Percentiles rank a stretch among this genome's conserved stretches.
Evolutionary conservation across 2,113 vertebrate genomes (phyloP).

Genomic region (Leucopternis melanops): DNA sequence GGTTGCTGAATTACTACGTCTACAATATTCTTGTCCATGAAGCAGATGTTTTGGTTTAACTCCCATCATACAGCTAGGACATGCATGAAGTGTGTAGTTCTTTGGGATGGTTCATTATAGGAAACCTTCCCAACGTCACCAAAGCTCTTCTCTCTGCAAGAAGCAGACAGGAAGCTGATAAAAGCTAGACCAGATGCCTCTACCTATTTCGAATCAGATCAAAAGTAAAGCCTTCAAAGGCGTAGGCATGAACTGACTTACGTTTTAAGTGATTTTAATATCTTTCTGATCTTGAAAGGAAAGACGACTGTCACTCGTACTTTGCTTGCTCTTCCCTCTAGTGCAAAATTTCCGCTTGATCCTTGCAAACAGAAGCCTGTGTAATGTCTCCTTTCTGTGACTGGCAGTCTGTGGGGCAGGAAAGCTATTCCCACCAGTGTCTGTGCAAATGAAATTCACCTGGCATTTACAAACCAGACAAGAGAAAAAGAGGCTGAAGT

Average conservation of each 20-base stretch:
- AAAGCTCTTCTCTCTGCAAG: not conserved
- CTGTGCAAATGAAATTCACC: slow-evolving; percentile 2
- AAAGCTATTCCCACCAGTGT: not conserved
- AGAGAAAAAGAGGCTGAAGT: slow-evolving; percentile 25
- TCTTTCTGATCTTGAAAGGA: not conserved
- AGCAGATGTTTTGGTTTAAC: not conserved
- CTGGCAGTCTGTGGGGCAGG: not conserved
- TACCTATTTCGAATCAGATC: not conserved
- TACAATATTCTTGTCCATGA: not conserved
- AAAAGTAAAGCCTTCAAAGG: not conserved
- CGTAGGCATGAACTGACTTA: not conserved
- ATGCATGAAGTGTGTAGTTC: not conserved
- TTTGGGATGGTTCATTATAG: not conserved
- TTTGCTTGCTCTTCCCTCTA: not conserved
- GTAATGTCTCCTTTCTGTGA: not conserved
- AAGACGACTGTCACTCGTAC: not conserved
- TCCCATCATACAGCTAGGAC: not conserved
- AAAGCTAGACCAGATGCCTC: not conserved
- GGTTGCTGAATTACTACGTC: not conserved
- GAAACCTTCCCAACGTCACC: not conserved
- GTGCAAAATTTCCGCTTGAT: not conserved
- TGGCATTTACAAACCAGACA: slow-evolving; percentile 42
- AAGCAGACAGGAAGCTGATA: not conserved
- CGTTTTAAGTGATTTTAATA: not conserved
- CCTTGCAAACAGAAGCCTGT: not conserved